Evolutionary conservation across 2,888 invertebrate genomes (phyloP).

Genomic region (Lycia hirtaria): DNA sequence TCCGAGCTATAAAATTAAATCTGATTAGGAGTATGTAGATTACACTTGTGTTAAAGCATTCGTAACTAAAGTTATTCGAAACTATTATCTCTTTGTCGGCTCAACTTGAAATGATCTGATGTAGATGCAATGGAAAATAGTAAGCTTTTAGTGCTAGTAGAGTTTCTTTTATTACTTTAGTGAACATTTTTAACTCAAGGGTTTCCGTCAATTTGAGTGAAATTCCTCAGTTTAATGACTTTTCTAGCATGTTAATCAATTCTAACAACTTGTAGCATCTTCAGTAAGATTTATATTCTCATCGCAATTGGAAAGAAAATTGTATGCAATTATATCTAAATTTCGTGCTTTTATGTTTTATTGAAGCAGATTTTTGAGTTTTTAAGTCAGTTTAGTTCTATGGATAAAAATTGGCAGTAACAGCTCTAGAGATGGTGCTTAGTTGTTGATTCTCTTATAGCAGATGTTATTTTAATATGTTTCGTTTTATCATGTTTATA

Average conservation of each 20-base stretch:
- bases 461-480: too few species aligned
- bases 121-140: slow-evolving; percentile 7
- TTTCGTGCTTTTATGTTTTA: neutral
- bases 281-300: neutral
- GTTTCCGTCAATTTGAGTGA: neutral
- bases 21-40: slow-evolving; percentile 5
- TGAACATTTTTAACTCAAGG: neutral
- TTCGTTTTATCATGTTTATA: neutral
- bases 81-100: neutral
- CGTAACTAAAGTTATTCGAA: slow-evolving; percentile 11
- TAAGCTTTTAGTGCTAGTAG: neutral
- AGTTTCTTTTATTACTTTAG: slow-evolving; percentile 1
- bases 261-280: neutral
- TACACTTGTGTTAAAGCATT: slow-evolving; percentile 3
- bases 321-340: too few species aligned
- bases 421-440: too few species aligned
- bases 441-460: too few species aligned
- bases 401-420: too few species aligned
- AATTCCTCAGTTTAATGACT: slow-evolving; percentile 4
- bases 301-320: too few species aligned
- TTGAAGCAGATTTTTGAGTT: neutral
- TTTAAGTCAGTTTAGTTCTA: too few species aligned
- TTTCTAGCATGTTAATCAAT: slow-evolving; percentile 14
- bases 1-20: neutral
- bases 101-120: slow-evolving; percentile 5